These are phyloP conservation scores for Rhineura floridana DNA, from an alignment of 2,113 vertebrate genomes.

Conservation along the genomic window DNA sequence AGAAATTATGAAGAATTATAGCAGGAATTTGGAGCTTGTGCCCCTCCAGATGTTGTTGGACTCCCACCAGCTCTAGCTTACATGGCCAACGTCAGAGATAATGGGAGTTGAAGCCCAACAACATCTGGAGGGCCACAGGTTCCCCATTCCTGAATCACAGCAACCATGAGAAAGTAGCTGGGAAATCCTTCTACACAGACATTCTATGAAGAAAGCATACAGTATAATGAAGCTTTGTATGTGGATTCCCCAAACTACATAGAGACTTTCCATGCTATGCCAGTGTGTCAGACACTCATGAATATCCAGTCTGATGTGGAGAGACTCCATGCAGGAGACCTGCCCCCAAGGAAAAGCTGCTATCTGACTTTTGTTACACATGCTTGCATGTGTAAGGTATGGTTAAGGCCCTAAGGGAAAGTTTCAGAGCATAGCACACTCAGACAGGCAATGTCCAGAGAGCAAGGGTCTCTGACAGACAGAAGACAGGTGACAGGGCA, in stretches of 20 bases:
- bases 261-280: background rate
- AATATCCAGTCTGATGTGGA: background rate
- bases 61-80: no score
- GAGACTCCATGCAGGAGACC: background rate
- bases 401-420: background rate
- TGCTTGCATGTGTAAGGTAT: background rate
- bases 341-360: background rate
- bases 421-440: background rate
- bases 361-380: background rate
- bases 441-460: background rate
- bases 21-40: no score
- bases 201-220: background rate
- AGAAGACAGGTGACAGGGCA: background rate
- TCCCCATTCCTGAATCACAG: no score
- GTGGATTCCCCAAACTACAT: background rate
- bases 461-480: no score
- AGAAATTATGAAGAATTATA: background rate
- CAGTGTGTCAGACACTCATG: background rate
- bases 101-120: no score
- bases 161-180: background rate
- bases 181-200: background rate
- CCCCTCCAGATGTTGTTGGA: no score
- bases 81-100: no score
- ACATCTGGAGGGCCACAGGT: no score
- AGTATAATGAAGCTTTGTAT: background rate